A percentile compares a stretch with the other conserved stretches of the same genome.
These are phyloP conservation scores for Cherax destructor DNA, from an alignment of 1,140 invertebrate genomes.

Conservation along the genomic window DNA sequence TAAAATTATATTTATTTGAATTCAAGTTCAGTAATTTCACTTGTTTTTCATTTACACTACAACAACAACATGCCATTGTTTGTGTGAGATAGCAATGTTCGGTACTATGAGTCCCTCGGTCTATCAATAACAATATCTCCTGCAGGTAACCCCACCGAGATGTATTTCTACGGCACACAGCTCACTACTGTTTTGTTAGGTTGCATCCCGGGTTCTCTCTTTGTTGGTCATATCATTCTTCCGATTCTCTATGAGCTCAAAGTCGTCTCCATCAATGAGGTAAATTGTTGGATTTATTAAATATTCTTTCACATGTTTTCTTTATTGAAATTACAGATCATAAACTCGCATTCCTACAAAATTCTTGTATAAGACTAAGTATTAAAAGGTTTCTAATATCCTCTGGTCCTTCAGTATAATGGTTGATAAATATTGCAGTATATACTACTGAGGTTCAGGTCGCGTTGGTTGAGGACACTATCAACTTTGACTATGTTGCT, in stretches of 20 bases:
- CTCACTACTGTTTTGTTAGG: background rate
- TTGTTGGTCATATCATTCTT: background rate
- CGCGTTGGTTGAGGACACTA: background rate
- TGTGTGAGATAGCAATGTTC: no score
- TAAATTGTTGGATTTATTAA: background rate
- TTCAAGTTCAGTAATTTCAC: no score
- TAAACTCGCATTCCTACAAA: background rate
- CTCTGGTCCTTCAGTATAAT: background rate
- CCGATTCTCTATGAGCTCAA: background rate
- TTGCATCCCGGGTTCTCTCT: background rate
- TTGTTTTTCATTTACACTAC: no score
- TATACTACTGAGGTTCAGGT: background rate
- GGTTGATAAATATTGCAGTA: background rate
- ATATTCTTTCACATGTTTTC: background rate
- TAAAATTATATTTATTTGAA: no score
- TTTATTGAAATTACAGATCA: no score
- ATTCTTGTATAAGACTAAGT: background rate
- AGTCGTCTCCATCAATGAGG: constrained; percentile 10
- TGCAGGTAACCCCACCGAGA: background rate
- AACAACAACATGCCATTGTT: no score
- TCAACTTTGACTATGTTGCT: background rate
- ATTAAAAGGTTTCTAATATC: background rate
- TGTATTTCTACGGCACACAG: constrained; percentile 13
- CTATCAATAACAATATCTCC: background rate
- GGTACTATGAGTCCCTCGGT: no score